Base-by-base conservation (phyloP, 2,113 vertebrate species). In the Parotia lawesii region DNA sequence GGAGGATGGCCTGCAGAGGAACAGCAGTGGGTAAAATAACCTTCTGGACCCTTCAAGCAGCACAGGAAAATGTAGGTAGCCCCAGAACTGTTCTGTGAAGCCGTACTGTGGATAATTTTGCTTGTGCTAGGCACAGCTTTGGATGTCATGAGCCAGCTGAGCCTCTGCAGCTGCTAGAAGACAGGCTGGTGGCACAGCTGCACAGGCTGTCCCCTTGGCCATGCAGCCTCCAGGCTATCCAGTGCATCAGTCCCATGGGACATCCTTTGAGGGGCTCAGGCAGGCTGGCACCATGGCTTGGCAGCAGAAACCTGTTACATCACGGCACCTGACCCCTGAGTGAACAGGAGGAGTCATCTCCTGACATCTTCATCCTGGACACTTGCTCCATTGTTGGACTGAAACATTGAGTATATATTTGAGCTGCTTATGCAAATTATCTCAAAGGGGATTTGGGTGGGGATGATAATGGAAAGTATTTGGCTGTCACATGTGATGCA, bases 191-290 rank as follows among this genome's bases (percentile, higher is more conserved):
- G 85, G 58, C 89, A 29, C 40, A 33, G 44, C 33, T 72, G 45
- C 2, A 1, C 17, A 15, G 75, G 27, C 44, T 78, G 48, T 77
- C 57, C 79, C 56, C 79, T 38, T 47, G 67, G 48, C 53, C 48
- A 1, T 16, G 23, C 38, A 42, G n/a, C 38, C 38, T 17, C 37
- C 45, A 29, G 47, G 28, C 65, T 22, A 57, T 5, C 15, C 3
- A 3, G 40, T 1, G 13, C 77, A 5, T 0, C 0, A 20, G 40
- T 61, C 17, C 51, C 47, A 8, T 0, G 7, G 51, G 40, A 72
- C 0, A 6, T 27, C 53, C 24, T 70, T 12, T 0, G 0, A 60
- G 53, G 48, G 53, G 15, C 48, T 89, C 35, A 29, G 62, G 54
- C 35, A 42, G 28, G 7, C 28, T 71, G 65, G 48, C 48, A 17